Evolutionary conservation across 2,113 vertebrate species (phyloP), one percentile per base, ranked within the genome.

Genomic region (Piaya cayana): DNA sequence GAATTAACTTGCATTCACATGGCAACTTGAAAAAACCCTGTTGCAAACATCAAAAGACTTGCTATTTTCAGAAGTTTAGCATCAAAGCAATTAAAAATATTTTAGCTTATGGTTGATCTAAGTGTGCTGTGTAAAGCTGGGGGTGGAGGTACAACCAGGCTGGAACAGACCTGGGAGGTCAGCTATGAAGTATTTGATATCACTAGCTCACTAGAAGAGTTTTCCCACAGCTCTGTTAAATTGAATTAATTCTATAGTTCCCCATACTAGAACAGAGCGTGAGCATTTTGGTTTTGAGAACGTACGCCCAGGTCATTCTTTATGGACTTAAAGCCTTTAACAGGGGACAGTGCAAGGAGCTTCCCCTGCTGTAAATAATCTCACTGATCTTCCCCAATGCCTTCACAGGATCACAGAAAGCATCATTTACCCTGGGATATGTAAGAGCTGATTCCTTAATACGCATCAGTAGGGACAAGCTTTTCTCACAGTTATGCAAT

Each of bases 211-310:
- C 39, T 39, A 39, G 39, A 87, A 96, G 81, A 78, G 92, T 95
- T 96, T 87, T 96, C 94, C 97, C 92, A 93, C 45, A 75, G 39
- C 76, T 82, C 27, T n/a, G 50, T 82, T 82, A 86, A 91, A 88
- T 53, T 50, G 62, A 55, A 86, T 92, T 92, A 75, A 32, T 88
- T 91, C 76, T 82, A 5, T 74, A 78, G 50, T 49, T 67, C 39
- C 75, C 32, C 17, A 55, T 39, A 59, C 65, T 78, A 78, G 27
- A 88, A 60, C 20, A 45, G 60, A 37, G 12, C 45, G 49, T 32
- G 55, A 70, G 29, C 39, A 29, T 65, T 89, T 79, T 1, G 0
- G 34, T 65, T 87, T 75, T 64, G 60, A 60, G 85, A 79, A 82
- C 1, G 0, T 60, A 63, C 27, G 42, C 56, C 25, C 2, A 1